Conservation (phyloP, 2,113 vertebrate species). For the Marmota flaviventris region DNA sequence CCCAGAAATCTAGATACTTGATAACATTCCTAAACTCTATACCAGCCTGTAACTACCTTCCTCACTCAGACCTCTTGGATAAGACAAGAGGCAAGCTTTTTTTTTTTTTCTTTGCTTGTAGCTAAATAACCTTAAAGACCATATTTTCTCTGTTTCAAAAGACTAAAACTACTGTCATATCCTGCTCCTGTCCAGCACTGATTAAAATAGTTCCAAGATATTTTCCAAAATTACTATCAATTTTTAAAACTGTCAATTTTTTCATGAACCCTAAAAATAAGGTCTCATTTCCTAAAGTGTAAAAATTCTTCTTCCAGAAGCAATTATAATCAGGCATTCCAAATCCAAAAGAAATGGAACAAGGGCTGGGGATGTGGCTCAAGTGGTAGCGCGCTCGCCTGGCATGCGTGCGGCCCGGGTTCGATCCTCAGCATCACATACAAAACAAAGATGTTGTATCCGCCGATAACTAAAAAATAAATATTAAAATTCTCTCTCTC, state of each 20-base stretch:
- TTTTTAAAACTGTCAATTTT: not conserved
- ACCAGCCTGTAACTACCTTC: not conserved
- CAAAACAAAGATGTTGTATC: no score
- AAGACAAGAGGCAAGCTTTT: not conserved
- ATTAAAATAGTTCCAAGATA: not conserved
- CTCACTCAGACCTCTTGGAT: not conserved
- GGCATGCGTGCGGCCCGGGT: no score
- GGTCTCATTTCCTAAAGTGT: not conserved
- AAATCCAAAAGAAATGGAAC: not conserved
- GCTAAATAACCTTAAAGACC: not conserved
- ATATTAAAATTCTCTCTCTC: no score
- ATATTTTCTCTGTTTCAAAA: not conserved
- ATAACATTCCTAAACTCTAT: not conserved
- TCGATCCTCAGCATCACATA: no score
- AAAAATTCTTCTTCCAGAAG: not conserved
- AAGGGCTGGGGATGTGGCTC: not conserved
- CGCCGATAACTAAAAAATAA: no score
- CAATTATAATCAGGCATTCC: not conserved
- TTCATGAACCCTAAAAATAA: not conserved
- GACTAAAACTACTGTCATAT: not conserved
- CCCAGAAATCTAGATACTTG: not conserved
- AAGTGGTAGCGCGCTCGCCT: no score
- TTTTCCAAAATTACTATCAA: not conserved
- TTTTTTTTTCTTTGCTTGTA: not conserved
- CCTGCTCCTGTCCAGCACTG: not conserved